Conservation (phyloP, 2,888 invertebrate genomes). For the Scaptomyza tumidula region DNA sequence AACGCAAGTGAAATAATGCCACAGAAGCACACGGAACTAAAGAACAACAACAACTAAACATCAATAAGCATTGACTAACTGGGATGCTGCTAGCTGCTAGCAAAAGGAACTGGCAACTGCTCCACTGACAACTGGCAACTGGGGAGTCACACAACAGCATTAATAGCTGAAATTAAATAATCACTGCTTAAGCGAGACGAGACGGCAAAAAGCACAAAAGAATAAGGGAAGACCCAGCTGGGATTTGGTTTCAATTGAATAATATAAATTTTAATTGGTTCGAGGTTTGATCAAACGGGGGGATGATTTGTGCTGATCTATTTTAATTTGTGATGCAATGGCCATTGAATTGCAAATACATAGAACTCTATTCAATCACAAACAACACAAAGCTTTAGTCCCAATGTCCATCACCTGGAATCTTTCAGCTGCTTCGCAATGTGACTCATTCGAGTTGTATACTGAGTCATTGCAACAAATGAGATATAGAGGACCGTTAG, state of each 20-base stretch:
- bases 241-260: constrained; percentile 75
- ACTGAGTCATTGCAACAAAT: constrained; percentile 30
- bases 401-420: constrained; percentile 11
- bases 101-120: constrained; percentile 42
- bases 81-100: constrained; percentile 42
- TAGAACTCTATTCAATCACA: background rate
- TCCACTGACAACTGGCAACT: constrained; percentile 44
- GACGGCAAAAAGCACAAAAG: constrained; percentile 48
- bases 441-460: constrained; percentile 25
- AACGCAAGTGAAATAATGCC: constrained; percentile 76
- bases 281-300: background rate
- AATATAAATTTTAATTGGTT: constrained; percentile 77
- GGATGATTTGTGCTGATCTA: constrained; percentile 17
- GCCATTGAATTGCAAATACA: background rate
- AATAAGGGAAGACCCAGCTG: constrained; percentile 66
- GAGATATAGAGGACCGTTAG: background rate
- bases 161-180: constrained; percentile 78
- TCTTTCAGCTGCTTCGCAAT: constrained; percentile 21
- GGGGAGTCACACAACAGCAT: constrained; percentile 59
- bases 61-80: constrained; percentile 79
- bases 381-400: constrained; percentile 1
- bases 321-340: constrained; percentile 4
- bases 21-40: constrained; percentile 58
- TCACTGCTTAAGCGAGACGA: constrained; percentile 72
- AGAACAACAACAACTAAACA: constrained; percentile 68